Percentiles rank a stretch among this genome's conserved stretches.
Conservation (phyloP, 2,888 invertebrate species). For the Sylvicola cinctus region DNA sequence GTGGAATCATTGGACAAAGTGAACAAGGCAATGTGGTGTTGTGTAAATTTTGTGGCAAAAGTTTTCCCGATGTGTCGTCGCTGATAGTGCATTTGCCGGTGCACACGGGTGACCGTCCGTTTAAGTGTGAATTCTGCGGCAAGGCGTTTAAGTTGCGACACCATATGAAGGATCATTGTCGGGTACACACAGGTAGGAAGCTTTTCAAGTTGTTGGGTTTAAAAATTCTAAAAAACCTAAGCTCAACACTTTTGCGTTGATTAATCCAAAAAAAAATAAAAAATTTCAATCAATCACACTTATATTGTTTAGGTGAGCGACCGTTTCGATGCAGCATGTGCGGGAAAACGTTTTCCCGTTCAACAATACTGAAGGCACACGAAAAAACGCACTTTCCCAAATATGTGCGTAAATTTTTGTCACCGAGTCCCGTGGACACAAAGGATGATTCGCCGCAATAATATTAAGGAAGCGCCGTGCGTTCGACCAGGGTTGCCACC, state of each 20-base stretch:
- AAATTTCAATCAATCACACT: background rate
- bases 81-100: slow-evolving; percentile 73
- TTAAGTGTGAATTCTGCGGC: slow-evolving; percentile 86
- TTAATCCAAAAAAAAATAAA: background rate
- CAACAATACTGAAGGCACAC: slow-evolving; percentile 78
- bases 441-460: slow-evolving; percentile 65
- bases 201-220: slow-evolving; percentile 6
- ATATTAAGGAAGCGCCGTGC: slow-evolving; percentile 12
- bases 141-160: slow-evolving; percentile 82
- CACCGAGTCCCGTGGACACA: slow-evolving; percentile 67
- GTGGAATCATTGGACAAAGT: slow-evolving; percentile 27
- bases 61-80: slow-evolving; percentile 75
- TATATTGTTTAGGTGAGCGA: slow-evolving; percentile 39
- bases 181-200: slow-evolving; percentile 63
- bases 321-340: slow-evolving; percentile 77
- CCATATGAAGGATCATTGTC: slow-evolving; percentile 88
- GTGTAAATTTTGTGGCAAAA: slow-evolving; percentile 85
- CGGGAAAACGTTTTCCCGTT: slow-evolving; percentile 78
- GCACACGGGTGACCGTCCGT: slow-evolving; percentile 77
- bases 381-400: slow-evolving; percentile 86
- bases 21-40: slow-evolving; percentile 60
- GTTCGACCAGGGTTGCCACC: no score
- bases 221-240: no score
- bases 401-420: slow-evolving; percentile 74
- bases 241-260: background rate